Conservation (phyloP, 2,113 vertebrate species). For the Bostrychus sinensis region DNA sequence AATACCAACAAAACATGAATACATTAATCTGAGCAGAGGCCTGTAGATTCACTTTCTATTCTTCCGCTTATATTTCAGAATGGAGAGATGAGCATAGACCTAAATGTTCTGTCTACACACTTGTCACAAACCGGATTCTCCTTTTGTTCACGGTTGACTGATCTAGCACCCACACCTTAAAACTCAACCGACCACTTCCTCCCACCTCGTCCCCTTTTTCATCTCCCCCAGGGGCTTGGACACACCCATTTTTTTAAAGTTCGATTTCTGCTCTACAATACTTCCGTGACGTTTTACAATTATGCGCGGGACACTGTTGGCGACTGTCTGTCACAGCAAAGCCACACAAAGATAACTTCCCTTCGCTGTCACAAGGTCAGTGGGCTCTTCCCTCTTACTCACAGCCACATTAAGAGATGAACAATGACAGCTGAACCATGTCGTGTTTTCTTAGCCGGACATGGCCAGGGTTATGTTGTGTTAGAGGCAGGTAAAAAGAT, state of each 20-base stretch:
- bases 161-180: constrained; percentile 57
- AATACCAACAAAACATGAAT: too few relatives aligned
- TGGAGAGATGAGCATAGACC: too few relatives aligned
- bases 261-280: constrained; percentile 47
- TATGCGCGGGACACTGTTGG: constrained; percentile 33
- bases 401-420: constrained; percentile 22
- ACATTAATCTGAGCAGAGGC: too few relatives aligned
- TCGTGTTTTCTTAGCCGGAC: background rate
- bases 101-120: constrained; percentile 13
- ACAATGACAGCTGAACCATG: constrained; percentile 21
- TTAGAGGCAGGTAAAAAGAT: constrained; percentile 5
- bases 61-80: too few relatives aligned
- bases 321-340: constrained; percentile 42
- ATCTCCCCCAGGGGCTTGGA: constrained; percentile 27
- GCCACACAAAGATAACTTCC: constrained; percentile 40
- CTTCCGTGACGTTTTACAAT: constrained; percentile 29
- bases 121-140: constrained; percentile 58
- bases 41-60: too few relatives aligned
- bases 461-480: constrained; percentile 6
- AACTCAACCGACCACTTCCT: constrained; percentile 10
- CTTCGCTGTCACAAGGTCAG: constrained; percentile 35
- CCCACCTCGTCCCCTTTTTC: background rate
- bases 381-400: constrained; percentile 25
- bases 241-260: constrained; percentile 59
- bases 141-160: constrained; percentile 63